These are phyloP conservation scores for Egretta garzetta DNA, from an alignment of 2,113 vertebrate genomes.

Conservation along the genomic window DNA sequence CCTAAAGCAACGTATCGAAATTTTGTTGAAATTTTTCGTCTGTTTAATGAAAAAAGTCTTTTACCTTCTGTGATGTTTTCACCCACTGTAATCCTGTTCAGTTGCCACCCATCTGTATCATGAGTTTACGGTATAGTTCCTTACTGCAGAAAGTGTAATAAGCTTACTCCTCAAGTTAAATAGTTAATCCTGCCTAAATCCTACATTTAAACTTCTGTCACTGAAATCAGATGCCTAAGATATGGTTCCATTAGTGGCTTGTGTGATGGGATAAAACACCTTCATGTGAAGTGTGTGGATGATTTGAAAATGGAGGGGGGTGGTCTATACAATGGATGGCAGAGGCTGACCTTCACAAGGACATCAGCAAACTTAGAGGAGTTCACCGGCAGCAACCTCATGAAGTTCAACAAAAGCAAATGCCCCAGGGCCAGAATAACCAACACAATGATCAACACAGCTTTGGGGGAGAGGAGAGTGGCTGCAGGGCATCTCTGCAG, in stretches of 20 bases:
- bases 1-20: accelerated
- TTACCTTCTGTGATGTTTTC: not conserved
- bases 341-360: not conserved
- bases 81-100: not conserved
- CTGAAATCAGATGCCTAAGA: not conserved
- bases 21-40: not conserved
- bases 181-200: not conserved
- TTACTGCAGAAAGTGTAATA: not conserved
- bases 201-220: not conserved
- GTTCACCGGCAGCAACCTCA: not conserved
- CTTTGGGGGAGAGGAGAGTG: not conserved
- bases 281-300: not conserved
- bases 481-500: not conserved
- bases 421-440: not conserved
- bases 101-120: not conserved
- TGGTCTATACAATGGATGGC: not conserved
- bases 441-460: too few species aligned
- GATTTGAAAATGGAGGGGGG: not conserved
- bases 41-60: not conserved
- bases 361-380: not conserved
- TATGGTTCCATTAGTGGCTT: not conserved
- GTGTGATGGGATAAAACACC: not conserved
- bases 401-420: not conserved
- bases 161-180: not conserved
- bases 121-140: not conserved